phyloP scores from a whole-genome alignment of 2,113 vertebrate genomes.

The Corydoras maculifer region DNA sequence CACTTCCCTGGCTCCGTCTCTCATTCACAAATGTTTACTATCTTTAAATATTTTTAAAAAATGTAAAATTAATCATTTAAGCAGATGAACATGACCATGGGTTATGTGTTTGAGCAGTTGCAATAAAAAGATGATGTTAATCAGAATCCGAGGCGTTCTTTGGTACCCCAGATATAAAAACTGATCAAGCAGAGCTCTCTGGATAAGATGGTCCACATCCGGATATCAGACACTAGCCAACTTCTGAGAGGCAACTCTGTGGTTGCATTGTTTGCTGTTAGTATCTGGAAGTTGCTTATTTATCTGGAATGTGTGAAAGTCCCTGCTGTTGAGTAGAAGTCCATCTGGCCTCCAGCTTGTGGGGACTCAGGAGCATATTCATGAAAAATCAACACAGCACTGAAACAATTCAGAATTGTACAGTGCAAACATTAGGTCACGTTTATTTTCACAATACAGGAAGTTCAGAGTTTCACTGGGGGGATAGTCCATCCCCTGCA shows the following conservation, averaged over 20 bases:
- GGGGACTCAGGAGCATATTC: slow-evolving; percentile 1
- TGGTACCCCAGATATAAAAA: slow-evolving; percentile 22
- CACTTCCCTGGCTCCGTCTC: too few species aligned
- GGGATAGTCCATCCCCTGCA: too few species aligned
- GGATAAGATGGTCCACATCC: slow-evolving; percentile 40
- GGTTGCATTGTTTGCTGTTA: slow-evolving; percentile 48
- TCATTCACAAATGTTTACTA: too few species aligned
- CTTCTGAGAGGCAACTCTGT: slow-evolving; percentile 35
- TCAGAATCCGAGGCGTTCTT: slow-evolving; percentile 32
- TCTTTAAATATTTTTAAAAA: too few species aligned
- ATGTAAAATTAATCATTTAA: too few species aligned
- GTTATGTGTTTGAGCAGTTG: background rate
- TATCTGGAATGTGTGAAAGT: slow-evolving; percentile 43
- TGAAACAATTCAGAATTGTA: slow-evolving; percentile 13
- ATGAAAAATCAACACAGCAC: slow-evolving; percentile 7
- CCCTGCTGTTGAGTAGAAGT: slow-evolving; percentile 47
- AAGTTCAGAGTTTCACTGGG: too few species aligned
- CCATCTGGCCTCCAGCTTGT: slow-evolving; percentile 43
- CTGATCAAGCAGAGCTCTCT: slow-evolving; percentile 45
- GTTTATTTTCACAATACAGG: background rate
- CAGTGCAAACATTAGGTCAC: slow-evolving; percentile 32
- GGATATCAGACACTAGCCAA: slow-evolving; percentile 21
- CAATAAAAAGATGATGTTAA: slow-evolving; percentile 23
- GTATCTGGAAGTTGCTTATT: slow-evolving; percentile 49
- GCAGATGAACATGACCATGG: too few species aligned